Evolutionary conservation across 2,888 invertebrate genomes (phyloP).

Genomic region (Chromoteleia sp.): DNA sequence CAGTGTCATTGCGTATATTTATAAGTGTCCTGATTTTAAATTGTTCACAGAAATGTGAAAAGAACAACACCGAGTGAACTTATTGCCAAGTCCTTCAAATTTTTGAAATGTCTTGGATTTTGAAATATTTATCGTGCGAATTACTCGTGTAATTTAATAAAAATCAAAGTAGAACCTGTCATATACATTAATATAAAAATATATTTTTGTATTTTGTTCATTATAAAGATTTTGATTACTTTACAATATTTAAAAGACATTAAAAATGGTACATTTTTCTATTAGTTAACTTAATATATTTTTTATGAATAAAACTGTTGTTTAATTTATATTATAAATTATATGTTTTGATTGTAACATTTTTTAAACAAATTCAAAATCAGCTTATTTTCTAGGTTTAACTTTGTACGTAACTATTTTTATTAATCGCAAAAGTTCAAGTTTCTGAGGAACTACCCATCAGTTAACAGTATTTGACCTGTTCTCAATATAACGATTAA

Average conservation of each 20-base stretch:
- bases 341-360: too few relatives aligned
- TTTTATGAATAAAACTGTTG: too few relatives aligned
- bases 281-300: too few relatives aligned
- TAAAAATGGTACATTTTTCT: too few relatives aligned
- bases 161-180: too few relatives aligned
- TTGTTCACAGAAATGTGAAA: slow-evolving; percentile 16
- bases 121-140: too few relatives aligned
- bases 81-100: slow-evolving; percentile 12
- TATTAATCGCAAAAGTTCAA: slow-evolving; percentile 11
- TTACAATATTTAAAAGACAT: too few relatives aligned
- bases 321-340: too few relatives aligned
- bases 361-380: slow-evolving; percentile 2
- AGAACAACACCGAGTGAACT: not conserved
- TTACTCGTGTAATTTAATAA: not conserved
- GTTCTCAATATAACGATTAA: slow-evolving; percentile 79
- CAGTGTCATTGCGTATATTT: slow-evolving; percentile 18
- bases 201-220: too few relatives aligned
- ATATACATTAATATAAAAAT: too few relatives aligned
- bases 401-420: not conserved
- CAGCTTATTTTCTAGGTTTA: not conserved
- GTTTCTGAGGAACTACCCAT: slow-evolving; percentile 29
- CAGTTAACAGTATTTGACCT: slow-evolving; percentile 79
- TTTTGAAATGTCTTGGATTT: not conserved
- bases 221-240: too few relatives aligned
- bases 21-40: slow-evolving; percentile 25